Evolutionary conservation across 2,797 vertebrate genomes (phyloP).

Genomic region (Urocyon cinereoargenteus): DNA sequence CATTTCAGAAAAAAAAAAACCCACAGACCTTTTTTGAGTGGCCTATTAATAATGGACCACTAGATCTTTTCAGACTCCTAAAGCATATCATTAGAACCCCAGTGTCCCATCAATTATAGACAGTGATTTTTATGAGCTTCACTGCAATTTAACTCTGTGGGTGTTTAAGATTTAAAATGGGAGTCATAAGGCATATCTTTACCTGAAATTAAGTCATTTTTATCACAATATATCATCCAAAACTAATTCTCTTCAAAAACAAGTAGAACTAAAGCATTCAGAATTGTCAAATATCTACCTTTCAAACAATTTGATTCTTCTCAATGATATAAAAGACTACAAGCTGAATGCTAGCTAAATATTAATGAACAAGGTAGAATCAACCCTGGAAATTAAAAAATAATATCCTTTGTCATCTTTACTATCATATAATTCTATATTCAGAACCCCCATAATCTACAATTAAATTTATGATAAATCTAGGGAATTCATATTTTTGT

Average conservation of each 20-base stretch:
- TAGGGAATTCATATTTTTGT: background rate
- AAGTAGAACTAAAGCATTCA: background rate
- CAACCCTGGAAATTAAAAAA: background rate
- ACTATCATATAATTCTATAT: background rate
- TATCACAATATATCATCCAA: conserved; percentile 4
- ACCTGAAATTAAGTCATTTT: conserved; percentile 45
- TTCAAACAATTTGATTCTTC: background rate
- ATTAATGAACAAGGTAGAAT: background rate
- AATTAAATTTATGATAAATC: background rate
- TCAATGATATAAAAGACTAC: conserved; percentile 35
- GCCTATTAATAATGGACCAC: conserved; percentile 14
- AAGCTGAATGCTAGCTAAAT: background rate
- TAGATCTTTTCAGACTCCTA: background rate
- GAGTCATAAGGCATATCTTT: conserved; percentile 24
- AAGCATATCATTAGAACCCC: conserved; percentile 45
- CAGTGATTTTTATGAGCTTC: conserved; percentile 57
- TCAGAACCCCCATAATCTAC: background rate
- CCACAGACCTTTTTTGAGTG: background rate
- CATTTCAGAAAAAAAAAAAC: background rate
- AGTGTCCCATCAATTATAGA: background rate
- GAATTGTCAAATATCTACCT: background rate
- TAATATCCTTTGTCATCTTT: background rate
- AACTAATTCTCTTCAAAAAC: conserved; percentile 37
- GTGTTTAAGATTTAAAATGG: conserved; percentile 52
- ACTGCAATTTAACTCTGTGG: background rate